Percentiles rank a stretch among this genome's conserved stretches.
Conservation (phyloP, 2,113 vertebrate genomes). For the Nettapus auritus region DNA sequence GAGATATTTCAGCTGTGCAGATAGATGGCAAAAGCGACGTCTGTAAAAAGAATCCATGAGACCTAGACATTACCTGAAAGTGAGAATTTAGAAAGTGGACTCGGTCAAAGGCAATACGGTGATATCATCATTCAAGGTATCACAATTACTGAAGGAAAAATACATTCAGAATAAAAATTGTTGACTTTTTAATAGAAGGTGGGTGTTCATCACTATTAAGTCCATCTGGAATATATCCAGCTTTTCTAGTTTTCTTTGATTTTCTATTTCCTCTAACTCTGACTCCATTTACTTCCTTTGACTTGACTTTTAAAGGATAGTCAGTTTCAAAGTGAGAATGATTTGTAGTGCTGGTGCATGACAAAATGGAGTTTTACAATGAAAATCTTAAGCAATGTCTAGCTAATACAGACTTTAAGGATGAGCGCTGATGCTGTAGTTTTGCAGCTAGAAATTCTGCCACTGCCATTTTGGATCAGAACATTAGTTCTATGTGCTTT, state of each 20-base stretch:
- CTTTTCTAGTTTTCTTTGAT: neutral
- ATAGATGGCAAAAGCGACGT: neutral
- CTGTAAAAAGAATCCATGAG: neutral
- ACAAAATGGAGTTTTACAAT: neutral
- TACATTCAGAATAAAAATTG: neutral
- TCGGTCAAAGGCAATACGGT: neutral
- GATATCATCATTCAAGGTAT: neutral
- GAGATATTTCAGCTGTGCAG: constrained; percentile 21
- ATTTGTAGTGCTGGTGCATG: neutral
- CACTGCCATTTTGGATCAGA: neutral
- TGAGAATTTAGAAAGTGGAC: neutral
- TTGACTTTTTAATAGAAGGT: neutral
- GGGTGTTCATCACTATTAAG: neutral
- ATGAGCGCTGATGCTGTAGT: neutral
- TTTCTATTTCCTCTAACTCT: neutral
- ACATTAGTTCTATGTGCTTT: neutral
- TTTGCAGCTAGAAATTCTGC: neutral
- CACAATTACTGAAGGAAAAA: neutral
- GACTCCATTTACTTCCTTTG: neutral
- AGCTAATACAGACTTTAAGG: neutral
- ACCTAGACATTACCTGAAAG: neutral
- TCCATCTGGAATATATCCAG: neutral
- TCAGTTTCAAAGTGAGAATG: neutral
- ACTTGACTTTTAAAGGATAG: neutral
- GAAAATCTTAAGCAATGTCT: neutral